Percentiles rank a stretch among this genome's conserved stretches.
These are phyloP conservation scores for Typhlomys cinereus DNA, from an alignment of 2,113 vertebrate genomes.

Conservation along the genomic window DNA sequence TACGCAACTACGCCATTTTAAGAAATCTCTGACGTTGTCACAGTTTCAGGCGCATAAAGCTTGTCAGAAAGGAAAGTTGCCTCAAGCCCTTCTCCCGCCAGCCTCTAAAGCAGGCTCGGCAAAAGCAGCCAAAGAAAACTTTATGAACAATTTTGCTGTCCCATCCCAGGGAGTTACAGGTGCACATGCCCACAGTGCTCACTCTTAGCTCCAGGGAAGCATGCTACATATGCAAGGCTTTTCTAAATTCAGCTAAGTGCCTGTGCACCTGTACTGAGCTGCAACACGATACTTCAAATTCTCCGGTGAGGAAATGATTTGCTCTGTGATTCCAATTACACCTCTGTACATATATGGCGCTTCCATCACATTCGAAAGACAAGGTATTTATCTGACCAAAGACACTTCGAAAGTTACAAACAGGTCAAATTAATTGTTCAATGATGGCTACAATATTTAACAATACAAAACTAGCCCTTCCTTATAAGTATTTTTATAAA, in stretches of 20 bases:
- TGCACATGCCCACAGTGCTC: background rate
- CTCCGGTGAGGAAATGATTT: conserved; percentile 66
- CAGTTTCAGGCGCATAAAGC: background rate
- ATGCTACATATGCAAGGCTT: conserved; percentile 61
- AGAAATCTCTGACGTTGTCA: background rate
- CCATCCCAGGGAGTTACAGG: background rate
- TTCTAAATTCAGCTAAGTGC: conserved; percentile 64
- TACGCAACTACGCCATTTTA: background rate
- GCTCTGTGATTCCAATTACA: conserved; percentile 69
- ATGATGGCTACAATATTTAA: conserved; percentile 29
- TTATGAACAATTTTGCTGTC: background rate
- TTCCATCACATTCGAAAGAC: conserved; percentile 64
- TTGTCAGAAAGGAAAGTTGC: background rate
- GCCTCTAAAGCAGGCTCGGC: background rate
- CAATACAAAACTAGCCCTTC: background rate
- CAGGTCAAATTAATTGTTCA: conserved; percentile 28
- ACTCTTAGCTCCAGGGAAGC: conserved; percentile 33
- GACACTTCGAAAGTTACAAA: conserved; percentile 48
- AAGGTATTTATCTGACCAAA: conserved; percentile 49
- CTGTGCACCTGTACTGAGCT: conserved; percentile 61
- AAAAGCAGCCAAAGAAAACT: background rate
- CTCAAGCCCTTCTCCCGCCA: background rate
- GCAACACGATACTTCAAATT: conserved; percentile 68
- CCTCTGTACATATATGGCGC: conserved; percentile 46
- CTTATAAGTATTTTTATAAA: conserved; percentile 19